Evolutionary conservation across 2,888 invertebrate genomes (phyloP), one percentile per base, ranked within the genome.

Genomic region (Scaeva pyrastri): DNA sequence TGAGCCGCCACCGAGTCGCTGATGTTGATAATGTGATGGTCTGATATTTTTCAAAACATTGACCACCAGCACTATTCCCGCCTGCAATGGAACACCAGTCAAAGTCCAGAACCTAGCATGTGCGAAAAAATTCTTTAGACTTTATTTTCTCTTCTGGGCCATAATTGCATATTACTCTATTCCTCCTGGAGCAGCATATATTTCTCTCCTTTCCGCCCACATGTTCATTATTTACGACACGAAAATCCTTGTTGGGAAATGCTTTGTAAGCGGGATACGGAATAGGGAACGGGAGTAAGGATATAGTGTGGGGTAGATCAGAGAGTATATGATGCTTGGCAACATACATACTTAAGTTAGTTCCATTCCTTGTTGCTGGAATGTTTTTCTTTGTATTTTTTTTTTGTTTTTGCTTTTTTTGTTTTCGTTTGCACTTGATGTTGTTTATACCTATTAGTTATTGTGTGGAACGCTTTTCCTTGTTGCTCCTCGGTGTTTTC

Each of bases 151-250:
- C 56, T 39, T 39, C 50, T 31, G 31, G 5, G 64, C 62, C 66
- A 70, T 86, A 86, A 86, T 86, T 86, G 81, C 86, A 86, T 78
- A 86, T 88, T 88, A 88, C 88, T 87, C 88, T 88, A 88, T 87
- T 87, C 84, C 84, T 88, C 86, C 84, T 82, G 78, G 86, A 84
- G 87, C 79, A 79, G 79, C 66, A 60, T 55, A 79, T 85, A 88
- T 88, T 87, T 88, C 79, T 74, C 88, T 88, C 74, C 88, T 88
- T 88, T 88, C 88, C 88, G 88, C 88, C 88, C 81, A 88, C 88
- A 88, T 88, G 81, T 82, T 84, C 80, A 68, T 88, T 88, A 88
- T 88, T 88, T 88, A 88, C 60, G 80, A 77, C 87, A 75, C 48
- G 21, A 75, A 78, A 86, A 70, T 70, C 80, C 78, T 80, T 82